Evolutionary conservation across 2,797 vertebrate genomes (phyloP).

Genomic region (Epinephelus awoara): DNA sequence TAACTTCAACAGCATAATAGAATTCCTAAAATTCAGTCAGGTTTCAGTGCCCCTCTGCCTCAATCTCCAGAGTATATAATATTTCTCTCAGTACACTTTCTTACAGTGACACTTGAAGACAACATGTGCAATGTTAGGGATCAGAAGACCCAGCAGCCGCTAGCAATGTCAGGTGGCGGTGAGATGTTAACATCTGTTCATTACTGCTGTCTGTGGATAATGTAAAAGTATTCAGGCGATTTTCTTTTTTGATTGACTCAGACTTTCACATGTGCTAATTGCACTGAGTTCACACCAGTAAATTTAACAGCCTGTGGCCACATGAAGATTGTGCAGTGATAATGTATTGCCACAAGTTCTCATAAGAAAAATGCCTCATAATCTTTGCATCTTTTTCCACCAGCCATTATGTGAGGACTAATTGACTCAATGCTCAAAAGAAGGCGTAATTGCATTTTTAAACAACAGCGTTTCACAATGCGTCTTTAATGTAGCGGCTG

Average conservation of each 20-base stretch:
- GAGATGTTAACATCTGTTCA: slow-evolving; percentile 36
- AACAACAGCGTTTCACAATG: slow-evolving; percentile 21
- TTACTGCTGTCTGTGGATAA: slow-evolving; percentile 33
- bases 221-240: slow-evolving; percentile 19
- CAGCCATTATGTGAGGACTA: not conserved
- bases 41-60: not conserved
- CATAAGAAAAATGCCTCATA: not conserved
- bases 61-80: not conserved
- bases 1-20: too few species aligned
- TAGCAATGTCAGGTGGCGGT: slow-evolving; percentile 23
- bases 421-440: slow-evolving; percentile 3
- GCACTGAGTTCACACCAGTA: slow-evolving; percentile 19
- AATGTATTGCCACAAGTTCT: slow-evolving; percentile 21
- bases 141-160: slow-evolving; percentile 22
- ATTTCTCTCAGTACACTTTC: not conserved
- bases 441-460: slow-evolving; percentile 23
- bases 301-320: slow-evolving; percentile 25
- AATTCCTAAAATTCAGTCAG: too few species aligned
- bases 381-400: not conserved
- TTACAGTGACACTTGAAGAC: not conserved
- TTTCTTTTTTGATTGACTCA: slow-evolving; percentile 23
- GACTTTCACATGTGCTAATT: slow-evolving; percentile 35
- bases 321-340: slow-evolving; percentile 10
- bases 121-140: slow-evolving; percentile 3
- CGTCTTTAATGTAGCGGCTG: slow-evolving; percentile 30